A percentile compares a stretch with the other conserved stretches of the same genome.
These are phyloP conservation scores for Blennius ocellaris DNA, from an alignment of 2,113 vertebrate genomes.

Conservation along the genomic window DNA sequence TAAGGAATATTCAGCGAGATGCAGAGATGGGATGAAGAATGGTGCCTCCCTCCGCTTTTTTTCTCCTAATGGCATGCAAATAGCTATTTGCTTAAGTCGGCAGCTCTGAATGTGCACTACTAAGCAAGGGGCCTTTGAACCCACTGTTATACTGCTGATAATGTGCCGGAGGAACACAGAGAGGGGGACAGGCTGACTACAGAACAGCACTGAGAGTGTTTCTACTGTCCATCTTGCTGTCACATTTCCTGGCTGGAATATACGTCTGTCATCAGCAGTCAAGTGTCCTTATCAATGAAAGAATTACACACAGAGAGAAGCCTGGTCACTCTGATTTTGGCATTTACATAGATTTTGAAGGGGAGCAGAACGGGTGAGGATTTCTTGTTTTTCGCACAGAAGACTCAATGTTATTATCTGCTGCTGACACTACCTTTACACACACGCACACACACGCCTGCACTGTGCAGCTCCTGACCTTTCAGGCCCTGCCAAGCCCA, in stretches of 20 bases:
- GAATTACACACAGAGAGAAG: constrained; percentile 32
- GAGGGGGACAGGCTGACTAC: constrained; percentile 33
- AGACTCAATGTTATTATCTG: constrained; percentile 58
- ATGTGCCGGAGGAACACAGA: constrained; percentile 52
- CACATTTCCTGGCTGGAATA: constrained; percentile 55
- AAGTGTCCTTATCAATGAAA: constrained; percentile 52
- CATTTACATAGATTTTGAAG: constrained; percentile 72
- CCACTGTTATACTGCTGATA: constrained; percentile 65
- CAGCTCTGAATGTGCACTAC: constrained; percentile 70
- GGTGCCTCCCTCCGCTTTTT: constrained; percentile 67
- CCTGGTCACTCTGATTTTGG: constrained; percentile 56
- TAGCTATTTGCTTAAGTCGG: constrained; percentile 75
- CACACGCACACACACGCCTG: constrained; percentile 3
- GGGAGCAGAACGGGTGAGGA: constrained; percentile 40
- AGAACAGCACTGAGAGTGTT: constrained; percentile 29
- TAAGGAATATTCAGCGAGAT: constrained; percentile 65
- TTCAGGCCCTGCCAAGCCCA: constrained; percentile 74
- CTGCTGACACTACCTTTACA: constrained; percentile 54
- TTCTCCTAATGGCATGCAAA: constrained; percentile 75
- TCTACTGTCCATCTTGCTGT: constrained; percentile 54
- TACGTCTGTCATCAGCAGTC: constrained; percentile 45
- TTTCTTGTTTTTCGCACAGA: constrained; percentile 44
- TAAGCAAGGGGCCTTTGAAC: constrained; percentile 75
- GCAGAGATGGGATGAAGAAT: constrained; percentile 65
- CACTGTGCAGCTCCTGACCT: constrained; percentile 75